Evolutionary conservation across 2,797 vertebrate genomes (phyloP).

Genomic region (Melanotaenia boesemani): DNA sequence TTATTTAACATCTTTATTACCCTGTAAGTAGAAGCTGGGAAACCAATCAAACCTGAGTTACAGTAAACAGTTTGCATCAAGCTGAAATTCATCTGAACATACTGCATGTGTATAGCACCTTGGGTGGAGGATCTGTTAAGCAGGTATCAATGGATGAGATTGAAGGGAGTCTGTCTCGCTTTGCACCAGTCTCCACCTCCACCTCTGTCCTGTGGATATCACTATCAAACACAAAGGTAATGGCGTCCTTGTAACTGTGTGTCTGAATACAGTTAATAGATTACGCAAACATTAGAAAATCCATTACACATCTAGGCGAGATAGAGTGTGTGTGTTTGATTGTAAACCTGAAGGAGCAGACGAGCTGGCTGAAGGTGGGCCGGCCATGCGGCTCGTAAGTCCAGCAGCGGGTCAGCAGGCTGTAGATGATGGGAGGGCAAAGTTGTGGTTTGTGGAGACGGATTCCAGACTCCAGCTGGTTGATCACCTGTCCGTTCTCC

Average conservation of each 20-base stretch:
- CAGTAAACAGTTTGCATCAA: background rate
- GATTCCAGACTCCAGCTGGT: constrained; percentile 91
- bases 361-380: constrained; percentile 91
- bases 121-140: constrained; percentile 85
- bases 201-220: constrained; percentile 88
- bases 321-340: background rate
- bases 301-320: background rate
- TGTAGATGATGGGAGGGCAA: constrained; percentile 92
- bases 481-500: constrained; percentile 97
- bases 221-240: constrained; percentile 66
- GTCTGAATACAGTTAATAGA: too few relatives aligned
- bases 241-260: background rate
- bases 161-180: constrained; percentile 71
- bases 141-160: constrained; percentile 61
- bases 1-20: background rate
- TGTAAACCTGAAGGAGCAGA: constrained; percentile 90
- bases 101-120: constrained; percentile 73
- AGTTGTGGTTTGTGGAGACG: constrained; percentile 91
- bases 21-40: background rate
- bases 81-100: background rate
- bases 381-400: constrained; percentile 89
- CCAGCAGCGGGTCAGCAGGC: constrained; percentile 95
- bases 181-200: constrained; percentile 77
- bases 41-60: background rate
- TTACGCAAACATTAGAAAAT: background rate